Conservation (phyloP, 2,113 vertebrate genomes). For the Rhagologus leucostigma region DNA sequence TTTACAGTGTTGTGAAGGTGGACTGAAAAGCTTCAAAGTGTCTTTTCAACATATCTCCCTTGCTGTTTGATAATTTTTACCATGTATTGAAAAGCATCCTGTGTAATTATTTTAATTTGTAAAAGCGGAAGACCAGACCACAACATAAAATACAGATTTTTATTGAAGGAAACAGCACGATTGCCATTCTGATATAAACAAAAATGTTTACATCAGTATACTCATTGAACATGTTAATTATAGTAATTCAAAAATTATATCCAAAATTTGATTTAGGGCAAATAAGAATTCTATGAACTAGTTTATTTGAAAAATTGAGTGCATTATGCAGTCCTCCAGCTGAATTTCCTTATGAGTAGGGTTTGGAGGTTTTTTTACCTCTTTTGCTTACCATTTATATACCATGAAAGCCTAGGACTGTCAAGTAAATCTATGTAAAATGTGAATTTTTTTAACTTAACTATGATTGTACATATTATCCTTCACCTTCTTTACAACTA, state of each 20-base stretch:
- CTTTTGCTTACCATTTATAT: slow-evolving; percentile 34
- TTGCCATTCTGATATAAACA: background rate
- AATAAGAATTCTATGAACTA: background rate
- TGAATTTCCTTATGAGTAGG: background rate
- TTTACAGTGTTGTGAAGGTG: slow-evolving; percentile 92
- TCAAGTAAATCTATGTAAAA: slow-evolving; percentile 63
- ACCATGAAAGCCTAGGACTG: slow-evolving; percentile 11
- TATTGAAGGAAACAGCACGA: background rate
- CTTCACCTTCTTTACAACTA: slow-evolving; percentile 43
- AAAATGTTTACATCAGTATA: slow-evolving; percentile 12
- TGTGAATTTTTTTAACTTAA: slow-evolving; percentile 64
- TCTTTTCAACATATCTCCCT: slow-evolving; percentile 23
- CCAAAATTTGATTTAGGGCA: slow-evolving; percentile 7
- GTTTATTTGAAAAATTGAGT: slow-evolving; percentile 1
- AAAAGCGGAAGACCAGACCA: background rate
- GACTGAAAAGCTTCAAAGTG: slow-evolving; percentile 74
- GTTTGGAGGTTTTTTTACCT: background rate
- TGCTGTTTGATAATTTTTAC: slow-evolving; percentile 43
- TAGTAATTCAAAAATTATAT: background rate
- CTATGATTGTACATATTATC: slow-evolving; percentile 51
- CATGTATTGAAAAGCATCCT: slow-evolving; percentile 31
- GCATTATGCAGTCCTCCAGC: background rate
- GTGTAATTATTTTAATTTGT: slow-evolving; percentile 28
- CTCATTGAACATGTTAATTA: background rate
- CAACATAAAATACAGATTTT: slow-evolving; percentile 6